These are phyloP conservation scores for Phalacrocorax brasilianus DNA, from an alignment of 2,113 vertebrate genomes.

Conservation along the genomic window DNA sequence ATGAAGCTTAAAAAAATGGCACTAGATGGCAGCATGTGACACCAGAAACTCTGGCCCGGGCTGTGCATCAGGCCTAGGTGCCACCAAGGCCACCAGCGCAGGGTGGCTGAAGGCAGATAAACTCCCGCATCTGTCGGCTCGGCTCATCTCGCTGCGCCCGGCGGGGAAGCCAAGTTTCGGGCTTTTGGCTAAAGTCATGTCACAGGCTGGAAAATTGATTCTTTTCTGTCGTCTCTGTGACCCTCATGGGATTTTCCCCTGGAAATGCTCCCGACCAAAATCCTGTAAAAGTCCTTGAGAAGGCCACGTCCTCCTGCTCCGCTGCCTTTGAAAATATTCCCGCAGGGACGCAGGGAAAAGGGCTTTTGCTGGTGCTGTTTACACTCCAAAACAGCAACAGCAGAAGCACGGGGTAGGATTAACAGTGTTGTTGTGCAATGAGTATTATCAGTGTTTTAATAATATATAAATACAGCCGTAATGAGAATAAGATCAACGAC, in stretches of 20 bases:
- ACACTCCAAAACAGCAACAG: fast-evolving
- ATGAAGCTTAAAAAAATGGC: background rate
- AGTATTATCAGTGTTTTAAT: background rate
- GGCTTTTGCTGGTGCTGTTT: background rate
- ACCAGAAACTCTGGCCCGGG: background rate
- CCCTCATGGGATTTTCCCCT: background rate
- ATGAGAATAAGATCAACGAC: background rate
- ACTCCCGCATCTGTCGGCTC: fast-evolving
- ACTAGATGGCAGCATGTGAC: constrained; percentile 78
- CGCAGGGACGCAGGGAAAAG: background rate
- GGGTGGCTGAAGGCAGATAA: background rate
- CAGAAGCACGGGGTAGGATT: background rate
- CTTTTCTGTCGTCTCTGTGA: background rate
- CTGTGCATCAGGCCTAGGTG: background rate
- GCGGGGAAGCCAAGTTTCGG: background rate
- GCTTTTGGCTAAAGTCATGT: background rate
- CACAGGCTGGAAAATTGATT: background rate
- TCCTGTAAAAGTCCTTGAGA: background rate
- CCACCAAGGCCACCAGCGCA: background rate
- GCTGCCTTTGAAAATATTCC: background rate
- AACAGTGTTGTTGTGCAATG: background rate
- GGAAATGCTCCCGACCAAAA: background rate
- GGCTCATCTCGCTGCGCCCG: fast-evolving
- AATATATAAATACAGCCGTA: fast-evolving
- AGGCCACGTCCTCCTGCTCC: background rate